phyloP scores from a whole-genome alignment of 2,888 invertebrate genomes.

The Nomada lathburiana region DNA sequence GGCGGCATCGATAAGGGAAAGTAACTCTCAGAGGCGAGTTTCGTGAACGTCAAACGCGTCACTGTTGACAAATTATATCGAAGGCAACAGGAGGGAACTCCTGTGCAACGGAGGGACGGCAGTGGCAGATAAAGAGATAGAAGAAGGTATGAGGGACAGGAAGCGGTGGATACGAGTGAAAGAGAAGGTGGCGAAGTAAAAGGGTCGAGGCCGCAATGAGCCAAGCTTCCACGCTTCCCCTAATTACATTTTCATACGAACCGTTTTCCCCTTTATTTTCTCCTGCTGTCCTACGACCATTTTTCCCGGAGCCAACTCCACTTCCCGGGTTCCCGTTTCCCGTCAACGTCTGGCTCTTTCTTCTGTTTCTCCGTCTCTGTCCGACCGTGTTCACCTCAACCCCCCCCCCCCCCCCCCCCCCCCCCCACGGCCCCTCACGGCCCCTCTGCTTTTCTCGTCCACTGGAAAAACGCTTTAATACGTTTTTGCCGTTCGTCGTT shows the following conservation, averaged over 20 bases:
- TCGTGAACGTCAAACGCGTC: constrained; percentile 37
- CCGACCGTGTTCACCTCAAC: constrained; percentile 31
- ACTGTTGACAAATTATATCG: constrained; percentile 74
- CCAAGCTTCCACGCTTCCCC: constrained; percentile 78
- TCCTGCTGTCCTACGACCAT: constrained; percentile 72
- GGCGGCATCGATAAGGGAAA: no score
- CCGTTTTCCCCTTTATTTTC: constrained; percentile 78
- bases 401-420: background rate
- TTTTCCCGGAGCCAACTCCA: constrained; percentile 73
- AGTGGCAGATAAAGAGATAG: constrained; percentile 27
- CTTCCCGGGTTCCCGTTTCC: constrained; percentile 56
- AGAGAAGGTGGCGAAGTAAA: constrained; percentile 72
- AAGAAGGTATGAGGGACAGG: constrained; percentile 18
- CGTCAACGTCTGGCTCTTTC: constrained; percentile 61
- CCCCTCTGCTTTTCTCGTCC: constrained; percentile 53
- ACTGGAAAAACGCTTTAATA: constrained; percentile 72
- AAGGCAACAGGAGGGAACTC: constrained; percentile 47
- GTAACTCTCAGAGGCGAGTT: constrained; percentile 22
- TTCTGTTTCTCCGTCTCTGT: constrained; percentile 55
- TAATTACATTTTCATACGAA: constrained; percentile 81
- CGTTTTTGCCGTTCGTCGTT: constrained; percentile 68
- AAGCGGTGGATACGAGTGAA: constrained; percentile 48
- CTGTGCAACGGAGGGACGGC: constrained; percentile 25
- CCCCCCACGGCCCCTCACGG: no score
- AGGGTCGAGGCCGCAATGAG: constrained; percentile 78